Conservation (phyloP, 1,140 invertebrate genomes). For the Liolophura sinensis region DNA sequence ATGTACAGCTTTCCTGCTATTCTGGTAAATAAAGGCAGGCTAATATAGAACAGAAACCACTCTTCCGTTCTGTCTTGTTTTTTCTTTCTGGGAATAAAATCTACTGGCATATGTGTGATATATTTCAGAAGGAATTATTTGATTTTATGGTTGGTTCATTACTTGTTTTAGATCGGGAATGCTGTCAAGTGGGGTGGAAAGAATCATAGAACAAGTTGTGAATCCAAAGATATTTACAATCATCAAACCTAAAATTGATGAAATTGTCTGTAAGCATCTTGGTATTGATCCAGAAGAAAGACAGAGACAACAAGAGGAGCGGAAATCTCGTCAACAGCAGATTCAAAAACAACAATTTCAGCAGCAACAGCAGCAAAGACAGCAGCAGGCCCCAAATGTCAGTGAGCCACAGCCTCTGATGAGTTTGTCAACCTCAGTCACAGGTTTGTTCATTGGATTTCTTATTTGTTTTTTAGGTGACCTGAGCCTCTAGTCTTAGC, state of each 20-base stretch:
- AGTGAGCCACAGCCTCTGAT: too few relatives aligned
- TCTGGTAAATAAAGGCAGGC: too few relatives aligned
- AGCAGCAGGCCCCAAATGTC: conserved; percentile 6
- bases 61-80: too few relatives aligned
- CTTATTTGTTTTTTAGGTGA: too few relatives aligned
- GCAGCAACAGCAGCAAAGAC: conserved; percentile 19
- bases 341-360: conserved; percentile 11
- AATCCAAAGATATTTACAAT: conserved; percentile 85
- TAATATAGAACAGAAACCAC: too few relatives aligned
- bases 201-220: conserved; percentile 93
- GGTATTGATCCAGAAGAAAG: conserved; percentile 67
- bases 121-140: not conserved
- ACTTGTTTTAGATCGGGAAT: conserved; percentile 73
- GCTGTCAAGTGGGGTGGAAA: conserved; percentile 81
- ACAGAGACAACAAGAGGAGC: conserved; percentile 32
- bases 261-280: conserved; percentile 85
- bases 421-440: too few relatives aligned
- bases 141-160: conserved; percentile 13
- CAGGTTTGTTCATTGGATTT: too few relatives aligned
- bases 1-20: too few relatives aligned
- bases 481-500: too few relatives aligned
- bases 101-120: conserved; percentile 2
- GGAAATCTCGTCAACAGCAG: conserved; percentile 38
- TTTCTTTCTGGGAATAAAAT: not conserved
- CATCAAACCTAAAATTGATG: conserved; percentile 88